Base-by-base conservation (phyloP, 2,888 invertebrate genomes). In the Athalia circularis region DNA sequence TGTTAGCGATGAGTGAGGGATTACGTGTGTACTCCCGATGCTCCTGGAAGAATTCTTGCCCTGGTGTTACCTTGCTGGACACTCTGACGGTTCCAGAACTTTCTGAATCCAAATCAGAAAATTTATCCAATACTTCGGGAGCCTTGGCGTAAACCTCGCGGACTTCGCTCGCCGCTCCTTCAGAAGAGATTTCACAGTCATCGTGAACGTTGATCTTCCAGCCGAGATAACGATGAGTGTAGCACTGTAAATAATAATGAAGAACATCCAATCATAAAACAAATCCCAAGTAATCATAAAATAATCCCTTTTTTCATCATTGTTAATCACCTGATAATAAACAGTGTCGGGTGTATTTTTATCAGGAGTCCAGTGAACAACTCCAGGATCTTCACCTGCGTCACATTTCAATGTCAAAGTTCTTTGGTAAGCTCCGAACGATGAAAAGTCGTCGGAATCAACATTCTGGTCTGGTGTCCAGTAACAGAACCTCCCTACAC, bases 201-300 rank as follows among this genome's bases (percentile, higher is more conserved):
- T 98, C 97, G 82, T 95, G 92, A 0, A 99, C 97, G 90, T 96
- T 95, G 85, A 99, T 98, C 91, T 97, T 97, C 97, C 98, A 98
- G 70, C 98, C 98, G 86, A 98, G 94, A 89, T 98, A 94, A 81
- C 97, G 95, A 90, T 98, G 97, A 4, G 97, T 95, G 92, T 95
- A 98, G 90, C 98, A 98, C 95, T 98, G 92, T 79, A 92, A 92
- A 83, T 85, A 84, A 29, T 0, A 29, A 29, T 29, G 0, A 29
- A 81, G 83, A 82, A 9, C 3, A 77, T 74, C 45, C 43, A 47
- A 61, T 9, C 7, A 77, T 29, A 48, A 13, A 50, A 52, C n/a
- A 15, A 5, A 50, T 61, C 15, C 7, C n/a, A 47, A 62, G 29
- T 64, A 9, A 64, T n/a, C 8, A 4, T n/a, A 29, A 29, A 29